phyloP scores from a whole-genome alignment of 1,140 invertebrate genomes.

The Muscidifurax raptorellus region DNA sequence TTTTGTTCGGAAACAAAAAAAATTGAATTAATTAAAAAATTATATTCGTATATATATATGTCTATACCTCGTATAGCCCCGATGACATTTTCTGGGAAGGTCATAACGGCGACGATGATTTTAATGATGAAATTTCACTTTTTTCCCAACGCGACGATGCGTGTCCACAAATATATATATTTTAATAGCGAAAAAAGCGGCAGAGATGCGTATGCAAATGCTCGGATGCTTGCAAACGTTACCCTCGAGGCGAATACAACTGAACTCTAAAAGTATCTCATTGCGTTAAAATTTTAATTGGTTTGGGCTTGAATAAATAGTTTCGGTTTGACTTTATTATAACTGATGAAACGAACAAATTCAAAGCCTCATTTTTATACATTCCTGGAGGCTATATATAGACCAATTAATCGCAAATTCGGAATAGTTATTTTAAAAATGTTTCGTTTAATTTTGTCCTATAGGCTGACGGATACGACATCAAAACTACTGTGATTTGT shows the following conservation, averaged over 20 bases:
- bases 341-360: too few relatives aligned
- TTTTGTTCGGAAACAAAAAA: too few relatives aligned
- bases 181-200: background rate
- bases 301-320: background rate
- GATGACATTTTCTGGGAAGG: background rate
- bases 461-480: conserved; percentile 78
- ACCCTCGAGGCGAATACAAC: too few relatives aligned
- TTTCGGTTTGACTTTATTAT: background rate
- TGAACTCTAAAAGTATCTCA: too few relatives aligned
- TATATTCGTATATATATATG: too few relatives aligned
- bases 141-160: too few relatives aligned
- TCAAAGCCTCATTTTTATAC: too few relatives aligned
- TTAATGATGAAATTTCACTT: background rate
- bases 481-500: conserved; percentile 92
- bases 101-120: background rate
- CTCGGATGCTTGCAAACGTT: too few relatives aligned
- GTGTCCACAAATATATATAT: background rate
- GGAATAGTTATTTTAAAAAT: background rate
- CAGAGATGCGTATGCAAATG: too few relatives aligned
- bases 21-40: too few relatives aligned
- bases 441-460: background rate
- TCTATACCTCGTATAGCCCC: background rate
- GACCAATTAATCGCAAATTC: background rate
- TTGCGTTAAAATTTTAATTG: background rate
- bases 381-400: background rate